Evolutionary conservation across 2,797 vertebrate genomes (phyloP), one percentile per base, ranked within the genome.

Genomic region (Cryptoprocta ferox): DNA sequence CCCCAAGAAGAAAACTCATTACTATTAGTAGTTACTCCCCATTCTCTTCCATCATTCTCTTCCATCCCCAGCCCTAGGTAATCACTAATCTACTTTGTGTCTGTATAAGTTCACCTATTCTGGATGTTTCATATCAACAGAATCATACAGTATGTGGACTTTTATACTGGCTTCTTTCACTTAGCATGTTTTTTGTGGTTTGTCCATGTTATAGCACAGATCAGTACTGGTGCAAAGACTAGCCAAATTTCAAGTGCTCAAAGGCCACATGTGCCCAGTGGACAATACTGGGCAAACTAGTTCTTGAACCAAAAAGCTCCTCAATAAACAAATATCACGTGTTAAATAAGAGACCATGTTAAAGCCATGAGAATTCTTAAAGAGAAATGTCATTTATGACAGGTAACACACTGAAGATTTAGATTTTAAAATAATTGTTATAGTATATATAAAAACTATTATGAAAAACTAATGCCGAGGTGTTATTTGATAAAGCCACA

Each of bases 361-460:
- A 87, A 97, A 91, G 73, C 50, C 76, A 70, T 65, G 86, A 96
- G 85, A 96, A 89, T 91, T 93, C 90, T 86, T 95, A 97, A 94
- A 98, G 92, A 98, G 94, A 97, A 97, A 97, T 84, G 63, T 82
- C 93, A 93, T 91, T 97, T 92, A 90, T 4, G 71, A 94, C 13
- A 94, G 76, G 76, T 90, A 97, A 97, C 0, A 7, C 28, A 13
- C 94, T 12, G 95, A 56, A 68, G 65, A n/a, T 19, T 68, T 4
- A 45, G 37, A 96, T 95, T 97, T 98, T 94, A 97, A 98, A 98
- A 96, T 42, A 93, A 88, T 32, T 82, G 82, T 83, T 35, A n/a
- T 8, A 92, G 88, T 81, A 96, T 89, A 92, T 63, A 93, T 71
- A 79, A 82, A 85, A 83, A 61, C 18, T 18, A 82, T 28, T 82